Conservation (phyloP, 2,797 vertebrate genomes). For the Scomberomorus guttatus region DNA sequence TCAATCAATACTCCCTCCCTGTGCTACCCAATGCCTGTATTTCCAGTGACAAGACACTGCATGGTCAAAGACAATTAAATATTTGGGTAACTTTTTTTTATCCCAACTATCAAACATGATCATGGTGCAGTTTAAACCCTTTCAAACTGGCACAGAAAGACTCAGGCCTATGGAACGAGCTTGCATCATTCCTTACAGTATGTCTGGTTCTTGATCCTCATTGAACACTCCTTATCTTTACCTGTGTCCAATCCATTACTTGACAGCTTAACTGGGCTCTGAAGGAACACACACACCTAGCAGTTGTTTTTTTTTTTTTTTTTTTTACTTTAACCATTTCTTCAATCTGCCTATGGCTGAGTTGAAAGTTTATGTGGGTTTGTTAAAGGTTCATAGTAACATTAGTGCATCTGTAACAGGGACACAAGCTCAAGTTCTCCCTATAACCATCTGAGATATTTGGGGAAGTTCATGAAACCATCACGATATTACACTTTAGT, state of each 20-base stretch:
- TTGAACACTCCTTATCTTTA: conserved; percentile 2
- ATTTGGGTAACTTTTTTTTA: not conserved
- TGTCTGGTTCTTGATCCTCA: not conserved
- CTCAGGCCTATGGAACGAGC: too few species aligned
- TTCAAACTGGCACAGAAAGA: not conserved
- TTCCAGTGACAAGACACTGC: not conserved
- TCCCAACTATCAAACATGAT: not conserved
- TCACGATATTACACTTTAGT: not conserved
- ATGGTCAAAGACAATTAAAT: not conserved
- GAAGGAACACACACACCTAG: not conserved
- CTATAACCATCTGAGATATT: not conserved
- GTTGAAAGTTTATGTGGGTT: not conserved
- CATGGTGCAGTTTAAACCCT: too few species aligned
- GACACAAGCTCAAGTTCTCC: not conserved
- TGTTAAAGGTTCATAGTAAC: not conserved
- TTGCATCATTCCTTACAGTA: too few species aligned
- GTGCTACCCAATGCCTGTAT: not conserved
- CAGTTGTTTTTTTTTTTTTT: not conserved
- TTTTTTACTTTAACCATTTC: not conserved
- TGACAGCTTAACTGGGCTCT: not conserved
- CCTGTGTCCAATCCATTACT: not conserved
- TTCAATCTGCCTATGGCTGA: not conserved
- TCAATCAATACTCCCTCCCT: not conserved
- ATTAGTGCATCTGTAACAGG: not conserved
- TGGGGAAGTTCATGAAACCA: not conserved